Percentiles rank a stretch among this genome's conserved stretches.
Evolutionary conservation across 1,140 invertebrate genomes (phyloP).

Genomic region (Ladona fulva): DNA sequence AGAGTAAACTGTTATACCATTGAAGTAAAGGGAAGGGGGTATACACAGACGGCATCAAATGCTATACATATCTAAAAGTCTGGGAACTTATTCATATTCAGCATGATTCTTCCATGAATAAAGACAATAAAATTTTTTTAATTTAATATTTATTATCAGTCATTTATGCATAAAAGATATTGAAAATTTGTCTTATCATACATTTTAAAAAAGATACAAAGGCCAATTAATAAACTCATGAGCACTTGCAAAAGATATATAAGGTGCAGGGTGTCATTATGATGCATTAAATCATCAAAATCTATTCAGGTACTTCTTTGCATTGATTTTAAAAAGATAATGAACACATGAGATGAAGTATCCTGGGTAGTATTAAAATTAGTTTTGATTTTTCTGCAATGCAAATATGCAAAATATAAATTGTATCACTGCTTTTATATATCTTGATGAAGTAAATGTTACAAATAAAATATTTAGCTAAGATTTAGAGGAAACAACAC

Average conservation of each 20-base stretch:
- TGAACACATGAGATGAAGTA: slow-evolving; percentile 1
- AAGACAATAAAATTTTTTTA: neutral
- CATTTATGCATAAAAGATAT: neutral
- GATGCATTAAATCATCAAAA: neutral
- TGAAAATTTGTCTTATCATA: neutral
- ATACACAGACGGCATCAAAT: too few relatives aligned
- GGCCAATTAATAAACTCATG: neutral
- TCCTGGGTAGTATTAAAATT: neutral
- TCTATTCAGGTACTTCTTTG: neutral
- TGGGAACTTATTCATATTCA: too few relatives aligned
- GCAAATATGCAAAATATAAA: neutral
- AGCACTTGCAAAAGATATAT: neutral
- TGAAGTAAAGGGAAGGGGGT: too few relatives aligned
- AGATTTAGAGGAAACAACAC: neutral
- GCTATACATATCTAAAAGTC: too few relatives aligned
- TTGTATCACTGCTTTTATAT: neutral
- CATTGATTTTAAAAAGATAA: neutral
- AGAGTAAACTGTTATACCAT: too few relatives aligned
- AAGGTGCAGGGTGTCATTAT: neutral
- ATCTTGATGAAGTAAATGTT: neutral
- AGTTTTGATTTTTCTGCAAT: neutral
- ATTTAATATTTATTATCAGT: slow-evolving; percentile 5
- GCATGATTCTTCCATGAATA: too few relatives aligned
- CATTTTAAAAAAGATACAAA: neutral
- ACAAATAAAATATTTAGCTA: neutral